phyloP scores from a whole-genome alignment of 2,888 invertebrate genomes.

The Tricholauxania praeusta region DNA sequence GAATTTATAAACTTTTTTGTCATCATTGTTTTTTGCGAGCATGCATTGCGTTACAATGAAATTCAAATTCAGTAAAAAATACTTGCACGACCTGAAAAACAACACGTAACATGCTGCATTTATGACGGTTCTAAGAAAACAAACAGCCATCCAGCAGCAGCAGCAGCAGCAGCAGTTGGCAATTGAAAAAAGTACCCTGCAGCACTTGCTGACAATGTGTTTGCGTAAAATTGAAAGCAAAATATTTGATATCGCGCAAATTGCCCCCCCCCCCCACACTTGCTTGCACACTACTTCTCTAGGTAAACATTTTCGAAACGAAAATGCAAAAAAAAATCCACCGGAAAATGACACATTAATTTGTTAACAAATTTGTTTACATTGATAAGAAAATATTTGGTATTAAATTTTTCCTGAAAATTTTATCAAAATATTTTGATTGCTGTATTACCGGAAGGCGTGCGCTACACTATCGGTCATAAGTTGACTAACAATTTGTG shows the following conservation, averaged over 20 bases:
- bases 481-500: too few relatives aligned
- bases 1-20: not conserved
- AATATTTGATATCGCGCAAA: not conserved
- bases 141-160: not conserved
- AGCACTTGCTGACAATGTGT: conserved; percentile 8
- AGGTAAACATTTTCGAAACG: too few relatives aligned
- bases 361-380: too few relatives aligned
- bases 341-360: too few relatives aligned
- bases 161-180: not conserved
- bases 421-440: too few relatives aligned
- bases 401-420: too few relatives aligned
- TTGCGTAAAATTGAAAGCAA: not conserved
- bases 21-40: not conserved
- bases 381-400: too few relatives aligned
- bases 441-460: too few relatives aligned
- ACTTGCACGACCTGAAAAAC: not conserved
- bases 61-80: not conserved
- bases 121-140: conserved; percentile 9
- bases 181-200: not conserved
- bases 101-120: conserved; percentile 5
- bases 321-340: too few relatives aligned
- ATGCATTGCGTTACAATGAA: not conserved
- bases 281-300: not conserved
- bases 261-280: not conserved
- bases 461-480: too few relatives aligned